Evolutionary conservation across 2,113 vertebrate genomes (phyloP), one percentile per base, ranked within the genome.

Genomic region (Scomber japonicus): DNA sequence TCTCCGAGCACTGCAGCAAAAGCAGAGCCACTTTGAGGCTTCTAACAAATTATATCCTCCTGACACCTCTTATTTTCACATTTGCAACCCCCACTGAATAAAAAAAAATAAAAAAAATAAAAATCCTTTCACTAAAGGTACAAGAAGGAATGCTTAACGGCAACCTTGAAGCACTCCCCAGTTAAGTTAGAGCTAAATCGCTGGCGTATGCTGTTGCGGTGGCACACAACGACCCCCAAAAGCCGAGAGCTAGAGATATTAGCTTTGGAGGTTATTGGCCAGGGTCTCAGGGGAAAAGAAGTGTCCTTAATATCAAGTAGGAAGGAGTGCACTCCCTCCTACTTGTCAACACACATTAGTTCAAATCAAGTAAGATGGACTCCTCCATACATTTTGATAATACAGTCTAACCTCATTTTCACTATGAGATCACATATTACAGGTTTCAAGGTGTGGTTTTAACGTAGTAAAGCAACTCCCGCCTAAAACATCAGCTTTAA

Each of bases 131-230:
- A 61, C 76, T 74, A 35, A 65, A 84, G 70, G 66, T 54, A 79
- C 66, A 40, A 59, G 62, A 67, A 65, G 61, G 54, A 85, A 81
- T 77, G 79, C 81, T 90, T 78, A 84, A 84, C 78, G 51, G 82
- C 50, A 84, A 84, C 77, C 81, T 86, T 80, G 71, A 92, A 83
- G 74, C 53, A 9, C 75, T 86, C 89, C 81, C 83, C 51, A 76
- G 85, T 86, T 78, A 90, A 88, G 91, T 93, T 81, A 89, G 80
- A 21, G 69, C 75, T 74, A 84, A 87, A 88, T 80, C 40, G 83
- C 87, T 83, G 75, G 71, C 68, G 68, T 86, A 63, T 80, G 76
- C 82, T 78, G 13, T 30, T 68, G 80, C 75, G 75, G 75, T 21
- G n/a, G 78, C 78, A 72, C 54, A 16, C n/a, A 85, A 82, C 13